Conservation (phyloP, 2,888 invertebrate species). For the Ichneumon xanthorius region DNA sequence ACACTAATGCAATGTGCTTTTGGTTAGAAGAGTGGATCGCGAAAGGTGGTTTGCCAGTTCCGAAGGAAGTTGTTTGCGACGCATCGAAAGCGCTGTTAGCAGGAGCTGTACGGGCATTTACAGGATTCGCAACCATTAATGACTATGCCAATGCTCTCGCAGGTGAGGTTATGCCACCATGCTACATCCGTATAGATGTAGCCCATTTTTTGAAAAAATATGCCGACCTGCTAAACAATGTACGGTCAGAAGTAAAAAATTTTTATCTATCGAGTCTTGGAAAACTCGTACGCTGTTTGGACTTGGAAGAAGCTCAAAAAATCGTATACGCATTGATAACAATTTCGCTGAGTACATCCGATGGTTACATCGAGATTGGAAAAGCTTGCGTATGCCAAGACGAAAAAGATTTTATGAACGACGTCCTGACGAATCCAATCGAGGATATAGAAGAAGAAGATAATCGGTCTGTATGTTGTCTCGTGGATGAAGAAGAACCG, state of each 20-base stretch:
- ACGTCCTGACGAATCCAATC: neutral
- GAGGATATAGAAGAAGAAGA: constrained; percentile 15
- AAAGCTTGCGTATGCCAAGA: constrained; percentile 30
- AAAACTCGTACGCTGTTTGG: constrained; percentile 44
- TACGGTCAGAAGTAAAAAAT: constrained; percentile 16
- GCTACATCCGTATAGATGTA: constrained; percentile 58
- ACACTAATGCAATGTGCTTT: constrained; percentile 51
- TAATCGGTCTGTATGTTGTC: neutral
- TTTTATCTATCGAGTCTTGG: constrained; percentile 59
- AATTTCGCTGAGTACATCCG: constrained; percentile 33
- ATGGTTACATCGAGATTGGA: constrained; percentile 37
- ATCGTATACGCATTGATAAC: constrained; percentile 53
- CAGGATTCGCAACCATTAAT: constrained; percentile 33
- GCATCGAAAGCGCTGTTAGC: constrained; percentile 49
- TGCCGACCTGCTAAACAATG: constrained; percentile 42
- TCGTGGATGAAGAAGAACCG: neutral
- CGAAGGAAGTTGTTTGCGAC: constrained; percentile 62
- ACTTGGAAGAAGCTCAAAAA: constrained; percentile 35
- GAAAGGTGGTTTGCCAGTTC: constrained; percentile 50
- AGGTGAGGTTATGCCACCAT: constrained; percentile 31
- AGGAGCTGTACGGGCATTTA: constrained; percentile 48
- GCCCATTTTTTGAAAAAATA: constrained; percentile 65
- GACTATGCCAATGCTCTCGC: constrained; percentile 48
- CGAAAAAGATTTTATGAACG: constrained; percentile 21
- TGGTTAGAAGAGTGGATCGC: constrained; percentile 64